Percentiles rank a stretch among this genome's conserved stretches.
Evolutionary conservation across 2,888 invertebrate genomes (phyloP).

Genomic region (Holacanthella duospinosa): DNA sequence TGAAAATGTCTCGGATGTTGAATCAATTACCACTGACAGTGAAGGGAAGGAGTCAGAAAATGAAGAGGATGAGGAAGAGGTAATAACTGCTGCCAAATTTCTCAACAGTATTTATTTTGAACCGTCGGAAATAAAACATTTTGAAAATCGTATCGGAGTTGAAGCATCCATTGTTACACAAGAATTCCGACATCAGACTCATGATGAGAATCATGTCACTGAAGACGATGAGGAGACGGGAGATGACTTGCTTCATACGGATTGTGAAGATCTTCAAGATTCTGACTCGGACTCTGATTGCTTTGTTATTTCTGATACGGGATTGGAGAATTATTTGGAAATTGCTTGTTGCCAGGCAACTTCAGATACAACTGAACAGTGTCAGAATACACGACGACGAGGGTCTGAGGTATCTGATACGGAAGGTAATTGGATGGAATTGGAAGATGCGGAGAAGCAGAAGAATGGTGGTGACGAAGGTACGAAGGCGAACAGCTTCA

Average conservation of each 20-base stretch:
- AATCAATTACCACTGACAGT: background rate
- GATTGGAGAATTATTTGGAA: conserved; percentile 1
- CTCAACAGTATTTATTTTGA: background rate
- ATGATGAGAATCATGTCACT: background rate
- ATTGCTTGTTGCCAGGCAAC: background rate
- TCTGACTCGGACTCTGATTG: background rate
- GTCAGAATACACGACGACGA: background rate
- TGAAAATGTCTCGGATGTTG: background rate
- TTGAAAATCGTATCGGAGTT: background rate
- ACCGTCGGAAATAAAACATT: background rate
- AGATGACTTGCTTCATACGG: background rate
- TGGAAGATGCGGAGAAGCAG: background rate
- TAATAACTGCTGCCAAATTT: background rate
- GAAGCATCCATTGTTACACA: background rate
- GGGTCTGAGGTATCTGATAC: background rate
- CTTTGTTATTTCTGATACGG: background rate
- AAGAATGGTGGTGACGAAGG: too few relatives aligned
- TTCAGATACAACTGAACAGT: background rate
- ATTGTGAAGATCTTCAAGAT: background rate
- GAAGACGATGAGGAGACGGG: background rate
- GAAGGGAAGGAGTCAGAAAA: background rate
- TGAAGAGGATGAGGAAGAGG: background rate
- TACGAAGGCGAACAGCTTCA: too few relatives aligned
- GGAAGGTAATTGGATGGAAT: background rate
- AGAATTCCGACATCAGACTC: background rate